Evolutionary conservation across 2,113 vertebrate genomes (phyloP).

Genomic region (Cebus imitator): DNA sequence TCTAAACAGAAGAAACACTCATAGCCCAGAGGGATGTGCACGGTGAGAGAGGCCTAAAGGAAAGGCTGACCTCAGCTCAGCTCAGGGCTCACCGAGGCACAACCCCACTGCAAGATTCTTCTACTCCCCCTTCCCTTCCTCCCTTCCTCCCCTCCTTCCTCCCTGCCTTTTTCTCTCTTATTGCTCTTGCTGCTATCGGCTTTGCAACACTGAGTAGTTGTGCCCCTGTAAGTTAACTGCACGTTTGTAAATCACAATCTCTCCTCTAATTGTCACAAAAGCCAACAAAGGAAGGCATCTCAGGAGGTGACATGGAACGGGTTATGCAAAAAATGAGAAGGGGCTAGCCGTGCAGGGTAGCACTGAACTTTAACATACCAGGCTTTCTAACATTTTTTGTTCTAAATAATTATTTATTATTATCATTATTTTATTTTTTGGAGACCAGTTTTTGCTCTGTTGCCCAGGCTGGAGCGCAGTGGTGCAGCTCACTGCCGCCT

Average conservation of each 20-base stretch:
- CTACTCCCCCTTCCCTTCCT: background rate
- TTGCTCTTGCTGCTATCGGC: background rate
- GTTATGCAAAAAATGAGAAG: background rate
- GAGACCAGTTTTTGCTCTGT: too few relatives aligned
- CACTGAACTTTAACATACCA: background rate
- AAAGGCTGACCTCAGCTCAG: fast-evolving
- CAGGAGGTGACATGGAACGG: background rate
- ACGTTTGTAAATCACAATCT: background rate
- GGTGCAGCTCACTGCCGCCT: too few relatives aligned
- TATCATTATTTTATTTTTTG: too few relatives aligned
- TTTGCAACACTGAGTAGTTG: background rate
- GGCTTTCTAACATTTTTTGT: background rate
- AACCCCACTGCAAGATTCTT: fast-evolving
- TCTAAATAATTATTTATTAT: too few relatives aligned
- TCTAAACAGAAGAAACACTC: background rate
- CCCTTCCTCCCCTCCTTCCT: background rate
- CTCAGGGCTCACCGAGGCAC: background rate
- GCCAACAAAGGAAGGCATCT: background rate
- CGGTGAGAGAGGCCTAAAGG: too few relatives aligned
- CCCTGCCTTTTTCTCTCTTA: background rate
- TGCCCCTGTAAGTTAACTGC: background rate
- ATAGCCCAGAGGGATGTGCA: background rate
- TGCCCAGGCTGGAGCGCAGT: too few relatives aligned
- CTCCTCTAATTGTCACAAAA: background rate
- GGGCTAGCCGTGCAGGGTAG: background rate